Evolutionary conservation across 1,140 invertebrate species (phyloP), one percentile per base, ranked within the genome.

Genomic region (Drosophila athabasca): DNA sequence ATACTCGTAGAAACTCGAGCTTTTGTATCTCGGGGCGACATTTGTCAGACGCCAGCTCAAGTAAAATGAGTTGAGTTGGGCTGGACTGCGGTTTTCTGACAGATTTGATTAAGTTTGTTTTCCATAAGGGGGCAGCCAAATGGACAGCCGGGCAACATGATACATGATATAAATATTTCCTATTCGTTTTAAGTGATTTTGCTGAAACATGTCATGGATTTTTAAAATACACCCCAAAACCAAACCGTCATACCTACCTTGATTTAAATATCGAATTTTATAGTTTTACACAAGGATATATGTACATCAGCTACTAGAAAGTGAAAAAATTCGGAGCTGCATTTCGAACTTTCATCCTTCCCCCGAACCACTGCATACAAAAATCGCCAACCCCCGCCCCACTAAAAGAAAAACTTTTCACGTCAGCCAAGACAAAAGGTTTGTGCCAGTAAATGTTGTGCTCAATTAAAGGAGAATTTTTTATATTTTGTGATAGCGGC

Each of bases 41-140:
- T 66, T 87, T 87, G 82, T 78, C 82, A 79, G 83, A 65, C 61
- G 24, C 35, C 45, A 50, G 54, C 50, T 48, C 13, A 49, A 35
- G 24, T 31, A 11, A 53, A 68, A 43, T 55, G 41, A 67, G 35
- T 62, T 77, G 74, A 82, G 70, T 60, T 68, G 73, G 81, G 65
- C 77, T 85, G 77, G 81, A 59, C 77, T 85, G 77, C 62, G 78
- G 78, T 72, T 76, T 72, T 69, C 82, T 74, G 68, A 81, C 65
- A 70, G 73, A 81, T 87, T 85, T 81, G 66, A 82, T 78, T 79
- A 87, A 85, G 82, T 82, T 78, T 75, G 62, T 62, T 53, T 58
- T 31, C 19, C 46, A 39, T 44, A 67, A 55, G 50, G 29, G 62
- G 57, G 51, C 54, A 71, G 19, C 3, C 44, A 51, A 50, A 6